These are phyloP conservation scores for Oreonectes daqikongensis DNA, from an alignment of 2,797 vertebrate genomes.

Conservation along the genomic window DNA sequence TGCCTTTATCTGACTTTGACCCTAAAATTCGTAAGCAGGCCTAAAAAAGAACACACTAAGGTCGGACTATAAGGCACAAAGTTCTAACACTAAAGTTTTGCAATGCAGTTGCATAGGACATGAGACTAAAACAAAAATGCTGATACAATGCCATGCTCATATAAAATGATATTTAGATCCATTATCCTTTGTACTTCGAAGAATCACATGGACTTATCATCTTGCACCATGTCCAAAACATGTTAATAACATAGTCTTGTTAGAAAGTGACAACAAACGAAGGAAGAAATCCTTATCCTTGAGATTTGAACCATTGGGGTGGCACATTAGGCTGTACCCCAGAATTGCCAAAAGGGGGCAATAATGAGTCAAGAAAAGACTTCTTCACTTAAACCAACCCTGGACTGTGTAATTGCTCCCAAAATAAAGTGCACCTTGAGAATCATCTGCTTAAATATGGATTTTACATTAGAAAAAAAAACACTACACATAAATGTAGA, in stretches of 20 bases:
- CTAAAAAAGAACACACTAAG: slow-evolving; percentile 17
- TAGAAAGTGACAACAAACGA: background rate
- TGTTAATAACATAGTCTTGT: background rate
- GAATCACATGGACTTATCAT: background rate
- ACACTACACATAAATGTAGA: background rate
- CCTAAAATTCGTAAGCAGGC: background rate
- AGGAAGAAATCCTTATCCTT: background rate
- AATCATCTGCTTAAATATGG: background rate
- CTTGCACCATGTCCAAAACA: background rate
- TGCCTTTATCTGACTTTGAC: slow-evolving; percentile 17
- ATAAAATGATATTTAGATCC: background rate
- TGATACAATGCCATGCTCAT: background rate
- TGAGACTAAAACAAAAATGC: background rate
- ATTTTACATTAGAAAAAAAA: background rate
- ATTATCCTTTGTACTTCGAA: background rate
- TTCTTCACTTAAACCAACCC: background rate
- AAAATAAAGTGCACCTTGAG: background rate
- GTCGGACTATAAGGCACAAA: background rate
- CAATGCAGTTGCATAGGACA: background rate
- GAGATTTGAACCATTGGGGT: background rate
- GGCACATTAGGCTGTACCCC: background rate
- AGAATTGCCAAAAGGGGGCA: slow-evolving; percentile 41
- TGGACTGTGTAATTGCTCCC: background rate
- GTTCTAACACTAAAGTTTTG: background rate
- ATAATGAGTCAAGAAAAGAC: slow-evolving; percentile 4